Evolutionary conservation across 2,797 vertebrate genomes (phyloP).

Genomic region (Otolemur crassicaudatus): DNA sequence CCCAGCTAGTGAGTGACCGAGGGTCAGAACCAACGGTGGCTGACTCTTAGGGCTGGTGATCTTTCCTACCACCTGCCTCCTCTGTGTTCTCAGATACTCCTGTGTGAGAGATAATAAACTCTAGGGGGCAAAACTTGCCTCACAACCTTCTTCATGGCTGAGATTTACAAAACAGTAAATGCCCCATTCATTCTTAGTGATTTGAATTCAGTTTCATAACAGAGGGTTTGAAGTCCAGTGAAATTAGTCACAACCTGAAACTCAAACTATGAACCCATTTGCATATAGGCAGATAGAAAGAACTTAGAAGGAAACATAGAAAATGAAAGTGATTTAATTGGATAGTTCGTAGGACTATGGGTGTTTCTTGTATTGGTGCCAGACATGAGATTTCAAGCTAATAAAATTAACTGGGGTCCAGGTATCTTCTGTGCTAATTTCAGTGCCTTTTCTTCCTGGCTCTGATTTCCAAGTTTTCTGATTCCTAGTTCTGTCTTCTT

Average conservation of each 20-base stretch:
- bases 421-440: not conserved
- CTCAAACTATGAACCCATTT: not conserved
- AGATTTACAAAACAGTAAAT: not conserved
- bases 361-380: slow-evolving; percentile 21
- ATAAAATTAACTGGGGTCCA: not conserved
- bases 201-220: slow-evolving; percentile 34
- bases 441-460: not conserved
- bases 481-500: slow-evolving; percentile 42
- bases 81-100: not conserved
- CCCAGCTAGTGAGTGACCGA: not conserved
- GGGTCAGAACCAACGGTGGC: not conserved
- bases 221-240: slow-evolving; percentile 26
- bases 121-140: not conserved
- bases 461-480: slow-evolving; percentile 49
- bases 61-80: not conserved
- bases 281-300: not conserved
- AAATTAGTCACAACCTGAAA: slow-evolving; percentile 25
- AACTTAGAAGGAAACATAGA: not conserved
- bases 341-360: not conserved
- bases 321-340: slow-evolving; percentile 54
- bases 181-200: not conserved
- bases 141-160: not conserved
- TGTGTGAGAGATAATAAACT: not conserved
- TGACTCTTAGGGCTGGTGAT: not conserved
- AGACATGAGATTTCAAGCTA: not conserved